phyloP scores from a whole-genome alignment of 1,140 invertebrate species.

The Ceratina japonica region DNA sequence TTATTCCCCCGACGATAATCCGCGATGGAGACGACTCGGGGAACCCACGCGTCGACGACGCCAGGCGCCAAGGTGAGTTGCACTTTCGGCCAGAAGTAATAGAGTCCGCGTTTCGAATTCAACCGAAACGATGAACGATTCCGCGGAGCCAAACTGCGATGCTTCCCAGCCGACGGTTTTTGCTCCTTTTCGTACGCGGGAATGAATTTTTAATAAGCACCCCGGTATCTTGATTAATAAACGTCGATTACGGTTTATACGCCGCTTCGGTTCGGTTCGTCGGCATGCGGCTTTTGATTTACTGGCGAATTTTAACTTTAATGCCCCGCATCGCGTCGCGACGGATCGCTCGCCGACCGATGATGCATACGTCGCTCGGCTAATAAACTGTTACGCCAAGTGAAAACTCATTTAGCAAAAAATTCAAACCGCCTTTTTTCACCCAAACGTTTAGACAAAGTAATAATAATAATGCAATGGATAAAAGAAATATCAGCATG shows the following conservation, averaged over 20 bases:
- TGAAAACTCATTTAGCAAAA: not conserved
- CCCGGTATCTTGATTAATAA: conserved; percentile 35
- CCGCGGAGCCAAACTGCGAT: not conserved
- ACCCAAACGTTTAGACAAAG: too few relatives aligned
- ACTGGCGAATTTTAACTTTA: conserved; percentile 29
- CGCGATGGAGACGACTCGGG: not conserved
- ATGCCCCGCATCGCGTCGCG: not conserved
- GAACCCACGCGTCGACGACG: conserved; percentile 26
- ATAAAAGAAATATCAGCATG: too few relatives aligned
- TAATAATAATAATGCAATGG: too few relatives aligned
- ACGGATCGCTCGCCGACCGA: conserved; percentile 2
- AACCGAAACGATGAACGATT: not conserved
- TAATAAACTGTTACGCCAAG: conserved; percentile 19
- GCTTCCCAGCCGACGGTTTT: conserved; percentile 1
- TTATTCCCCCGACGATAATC: conserved; percentile 5
- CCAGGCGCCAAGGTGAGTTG: conserved; percentile 5
- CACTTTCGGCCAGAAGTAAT: not conserved
- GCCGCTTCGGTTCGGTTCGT: not conserved
- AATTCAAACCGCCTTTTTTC: too few relatives aligned
- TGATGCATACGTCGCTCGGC: conserved; percentile 32
- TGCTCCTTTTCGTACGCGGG: not conserved
- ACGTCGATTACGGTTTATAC: conserved; percentile 35
- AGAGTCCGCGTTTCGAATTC: conserved; percentile 1
- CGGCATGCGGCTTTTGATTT: conserved; percentile 28
- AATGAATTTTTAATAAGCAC: conserved; percentile 25